Evolutionary conservation across 2,797 vertebrate species (phyloP), one percentile per base, ranked within the genome.

Genomic region (Mormyrus proboscirostris): DNA sequence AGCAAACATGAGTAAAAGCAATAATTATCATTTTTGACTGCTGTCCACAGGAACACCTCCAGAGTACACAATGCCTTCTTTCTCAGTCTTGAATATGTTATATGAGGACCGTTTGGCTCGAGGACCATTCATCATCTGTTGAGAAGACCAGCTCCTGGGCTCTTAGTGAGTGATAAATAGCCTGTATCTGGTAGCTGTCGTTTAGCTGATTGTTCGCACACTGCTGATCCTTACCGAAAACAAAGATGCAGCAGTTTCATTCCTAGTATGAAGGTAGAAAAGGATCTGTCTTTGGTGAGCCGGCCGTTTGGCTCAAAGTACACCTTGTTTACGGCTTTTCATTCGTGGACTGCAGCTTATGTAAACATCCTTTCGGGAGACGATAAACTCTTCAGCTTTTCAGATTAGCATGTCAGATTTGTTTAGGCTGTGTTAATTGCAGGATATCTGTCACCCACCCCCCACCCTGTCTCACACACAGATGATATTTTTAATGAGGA

Each of bases 381-480:
- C n/a, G 82, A 85, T 85, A 85, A 85, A 85, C 82, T 29, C n/a
- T 29, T 85, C 82, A 85, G n/a, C 44, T 85, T 51, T 85, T 29
- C 47, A 85, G 49, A 85, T 85, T 85, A 85, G 22, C 22, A 14
- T 85, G 82, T 50, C 82, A 51, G 47, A 85, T 85, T 85, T 85
- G 82, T 85, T 85, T 85, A 85, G 44, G 41, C 44, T 22, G 44
- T 51, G 82, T 50, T 85, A 85, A 85, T 85, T 85, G 82, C 25
- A 50, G 82, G 49, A 29, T 85, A 51, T 85, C 82, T 50, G 44
- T 85, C 82, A 85, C 7, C 47, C 44, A 0, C 14, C 16, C 38
- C 47, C 47, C 14, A 14, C 73, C 41, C 76, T 2, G 7, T 47
- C 41, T 41, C 8, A 8, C 76, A 82, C 38, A 82, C 16, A 85